Base-by-base conservation (phyloP, 2,888 invertebrate species). In the Tuberolachnus salignus region DNA sequence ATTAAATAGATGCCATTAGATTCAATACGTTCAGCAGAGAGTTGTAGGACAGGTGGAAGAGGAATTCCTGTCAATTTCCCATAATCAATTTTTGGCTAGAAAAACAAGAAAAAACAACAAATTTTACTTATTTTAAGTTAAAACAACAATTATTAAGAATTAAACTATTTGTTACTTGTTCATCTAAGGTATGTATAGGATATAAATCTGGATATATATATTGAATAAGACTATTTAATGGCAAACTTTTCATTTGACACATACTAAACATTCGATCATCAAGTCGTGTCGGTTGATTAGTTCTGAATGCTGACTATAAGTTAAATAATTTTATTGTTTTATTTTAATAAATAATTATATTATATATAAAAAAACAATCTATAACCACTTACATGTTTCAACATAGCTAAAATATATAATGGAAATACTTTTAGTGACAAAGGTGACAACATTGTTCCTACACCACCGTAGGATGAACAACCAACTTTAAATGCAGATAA, bases 251-350 rank as follows among this genome's bases (percentile, higher is more conserved):
- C 89, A 98, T 91, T 85, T 92, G 91, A 86, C 95, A 93, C 96
- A 99, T 94, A 75, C 95, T 93, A 84, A 90, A 93, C 51, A 97
- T 92, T 78, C 98, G 90, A 86, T 98, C 97, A 88, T 99, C 99
- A 74, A 98, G 87, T 53, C 94, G 91, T 3, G 96, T 95, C 84
- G 92, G 92, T 16, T 91, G 90, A 81, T 96, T 95, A 80, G 92
- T 91, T 83, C 96, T 90, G 88, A 98, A 97, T 16, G 97, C 95
- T 83, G 89, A 87, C 95, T 95, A 86, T 64, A 59, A n/a, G n/a
- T n/a, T n/a, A n/a, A 80, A 55, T 70, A 14, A 78, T 16, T 26
- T 51, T 16, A 49, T 26, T 23, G n/a, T 4, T 21, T 14, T n/a
- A n/a, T n/a, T n/a, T n/a, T n/a, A n/a, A n/a, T n/a, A n/a, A n/a